Evolutionary conservation across 2,888 invertebrate species (phyloP), one percentile per base, ranked within the genome.

Genomic region (Diplazon laetatorius): DNA sequence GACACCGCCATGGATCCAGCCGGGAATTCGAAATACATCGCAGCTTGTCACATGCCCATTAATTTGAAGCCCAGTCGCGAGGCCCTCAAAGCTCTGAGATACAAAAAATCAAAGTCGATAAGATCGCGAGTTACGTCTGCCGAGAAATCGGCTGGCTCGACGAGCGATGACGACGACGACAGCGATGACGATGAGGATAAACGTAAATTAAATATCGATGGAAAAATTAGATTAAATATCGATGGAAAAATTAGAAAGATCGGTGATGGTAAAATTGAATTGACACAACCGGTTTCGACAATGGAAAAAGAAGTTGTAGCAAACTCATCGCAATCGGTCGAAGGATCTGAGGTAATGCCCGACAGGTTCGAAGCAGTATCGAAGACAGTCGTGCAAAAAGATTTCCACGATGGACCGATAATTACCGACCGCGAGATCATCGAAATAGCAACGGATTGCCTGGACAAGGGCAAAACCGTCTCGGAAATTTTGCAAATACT

Each of bases 41-140:
- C 88, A 2, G 87, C 91, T 0, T 90, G 89, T 75, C 89, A 90
- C 59, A 85, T 85, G 6, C 89, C 90, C 0, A 80, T 87, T 2
- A 75, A 87, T 59, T 82, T 88, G 20, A 78, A 82, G 9, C 88
- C 86, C 0, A 90, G 86, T 71, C 81, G 90, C 14, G 89, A 89
- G n/a, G 89, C 88, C 1, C 71, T 91, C 0, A 85, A 84, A 71
- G 87, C 88, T 3, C 62, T 91, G 25, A 87, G 77, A 68, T 81
- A 77, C 25, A 82, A 82, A 5, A 80, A 80, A 50, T 76, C 81
- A 1, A 78, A 78, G 25, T 83, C 85, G 1, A 82, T 86, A 70
- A 81, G 84, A 22, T 82, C 82, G 1, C 63, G 84, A 69, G 69
- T 79, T 0, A 80, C 82, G 59, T 83, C 82, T 12, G 73, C 82